Percentiles rank a stretch among this genome's conserved stretches.
Conservation (phyloP, 2,797 vertebrate species). For the Vipera ursinii region DNA sequence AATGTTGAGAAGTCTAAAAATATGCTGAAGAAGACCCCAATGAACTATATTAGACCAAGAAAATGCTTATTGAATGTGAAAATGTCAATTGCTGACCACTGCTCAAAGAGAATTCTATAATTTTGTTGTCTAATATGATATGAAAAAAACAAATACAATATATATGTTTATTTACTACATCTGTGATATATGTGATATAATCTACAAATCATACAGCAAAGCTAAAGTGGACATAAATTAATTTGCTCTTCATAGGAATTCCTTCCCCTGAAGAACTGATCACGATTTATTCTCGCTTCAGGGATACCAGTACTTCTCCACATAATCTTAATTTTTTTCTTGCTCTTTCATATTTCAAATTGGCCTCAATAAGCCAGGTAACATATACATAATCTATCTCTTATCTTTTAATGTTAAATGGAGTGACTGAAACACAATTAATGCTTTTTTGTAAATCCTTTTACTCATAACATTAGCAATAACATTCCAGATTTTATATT, state of each 20-base stretch:
- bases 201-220: not conserved
- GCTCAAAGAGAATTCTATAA: not conserved
- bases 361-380: conserved; percentile 90
- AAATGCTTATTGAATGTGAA: not conserved
- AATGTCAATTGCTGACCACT: not conserved
- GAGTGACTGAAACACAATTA: not conserved
- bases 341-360: conserved; percentile 86
- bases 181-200: not conserved
- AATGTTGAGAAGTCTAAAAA: not conserved
- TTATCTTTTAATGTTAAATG: not conserved
- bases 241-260: conserved; percentile 69
- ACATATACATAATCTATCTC: not conserved
- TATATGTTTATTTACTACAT: not conserved
- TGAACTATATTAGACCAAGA: not conserved
- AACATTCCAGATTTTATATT: not conserved
- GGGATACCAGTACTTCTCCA: conserved; percentile 68
- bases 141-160: not conserved
- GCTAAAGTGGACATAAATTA: not conserved
- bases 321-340: conserved; percentile 84
- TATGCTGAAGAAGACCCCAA: not conserved
- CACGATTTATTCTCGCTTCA: conserved; percentile 80
- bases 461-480: not conserved
- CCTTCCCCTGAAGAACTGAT: conserved; percentile 79
- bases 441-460: not conserved
- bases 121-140: not conserved